Evolutionary conservation across 2,888 invertebrate genomes (phyloP), one percentile per base, ranked within the genome.

Genomic region (Ophion costatus): DNA sequence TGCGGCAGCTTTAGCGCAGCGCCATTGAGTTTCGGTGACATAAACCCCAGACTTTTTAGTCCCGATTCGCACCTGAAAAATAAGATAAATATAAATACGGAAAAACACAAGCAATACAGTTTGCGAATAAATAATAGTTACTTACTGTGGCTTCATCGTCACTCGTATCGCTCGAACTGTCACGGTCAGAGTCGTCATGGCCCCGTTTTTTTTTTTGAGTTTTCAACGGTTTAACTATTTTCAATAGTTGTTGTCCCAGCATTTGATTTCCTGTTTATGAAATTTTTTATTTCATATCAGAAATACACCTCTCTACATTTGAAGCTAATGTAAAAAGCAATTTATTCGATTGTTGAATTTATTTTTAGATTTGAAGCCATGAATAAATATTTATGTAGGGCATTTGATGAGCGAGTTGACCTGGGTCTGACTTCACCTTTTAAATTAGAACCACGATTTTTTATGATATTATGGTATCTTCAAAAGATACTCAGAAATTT

Each of bases 21-120:
- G 59, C 59, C 59, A 59, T 59, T 59, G 59, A 5, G 17, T 59
- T n/a, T n/a, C n/a, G 14, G 17, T n/a, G 17, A 59, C 59, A 20
- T 2, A 59, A 59, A 59, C 59, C 20, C 20, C 59, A 7, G 20
- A 59, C 2, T n/a, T 59, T n/a, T 59, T 59, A n/a, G 59, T 14
- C n/a, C 59, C 59, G n/a, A 59, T 20, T n/a, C 20, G 59, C 59
- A 59, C 59, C 59, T 59, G n/a, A 59, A 51, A 51, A 17, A 14
- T 51, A 51, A 51, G 6, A 14, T 51, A 10, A 51, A 51, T 51
- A 51, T 51, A 51, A 51, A 10, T 51, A 51, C 51, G 17, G 17
- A 2, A 10, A 14, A 10, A 51, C 10, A 51, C 10, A 51, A 51
- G 2, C 51, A 51, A 51, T 51, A 17, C 51, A 17, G 51, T 17